Evolutionary conservation across 1,140 invertebrate genomes (phyloP), one percentile per base, ranked within the genome.

Genomic region (Mya arenaria): DNA sequence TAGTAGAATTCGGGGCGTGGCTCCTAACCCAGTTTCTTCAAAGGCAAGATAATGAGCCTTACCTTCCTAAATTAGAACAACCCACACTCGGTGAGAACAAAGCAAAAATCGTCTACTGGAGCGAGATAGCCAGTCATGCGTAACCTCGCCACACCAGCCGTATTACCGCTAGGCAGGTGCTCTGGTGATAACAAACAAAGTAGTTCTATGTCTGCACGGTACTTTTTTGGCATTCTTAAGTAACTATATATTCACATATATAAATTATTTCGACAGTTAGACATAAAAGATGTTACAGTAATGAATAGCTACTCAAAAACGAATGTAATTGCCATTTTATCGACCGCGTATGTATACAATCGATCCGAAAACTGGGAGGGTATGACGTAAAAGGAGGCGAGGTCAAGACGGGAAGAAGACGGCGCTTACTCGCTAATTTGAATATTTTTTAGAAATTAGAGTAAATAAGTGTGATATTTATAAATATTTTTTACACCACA

Each of bases 331-430:
- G 23, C 32, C 23, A 19, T 30, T 63, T 30, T n/a, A 36, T 63
- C 41, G 39, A 37, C 44, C 1, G 75, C 62, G 41, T 63, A 62
- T 4, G 48, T 56, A 71, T 80, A 68, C 39, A n/a, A 80, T 80
- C 62, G 77, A 80, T 80, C 58, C 6, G 28, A 71, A 41, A 36
- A 52, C 65, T 39, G 77, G 66, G 66, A 80, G 77, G 77, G 77
- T 62, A 30, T 80, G 77, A 80, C 77, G 77, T 80, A 44, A 80
- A 80, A 28, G 36, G 25, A 80, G 77, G 77, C 77, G 77, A 80
- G 77, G 77, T 80, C 77, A 80, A 80, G 63, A 44, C 41, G 65
- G 56, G n/a, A 37, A 28, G 30, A 56, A 71, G 36, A 60, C n/a
- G 60, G 55, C 34, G 65, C 4, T 55, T 34, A n/a, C 48, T 28